These are phyloP conservation scores for Drosophila quadrilineata DNA, from an alignment of 1,140 invertebrate species.

Conservation along the genomic window DNA sequence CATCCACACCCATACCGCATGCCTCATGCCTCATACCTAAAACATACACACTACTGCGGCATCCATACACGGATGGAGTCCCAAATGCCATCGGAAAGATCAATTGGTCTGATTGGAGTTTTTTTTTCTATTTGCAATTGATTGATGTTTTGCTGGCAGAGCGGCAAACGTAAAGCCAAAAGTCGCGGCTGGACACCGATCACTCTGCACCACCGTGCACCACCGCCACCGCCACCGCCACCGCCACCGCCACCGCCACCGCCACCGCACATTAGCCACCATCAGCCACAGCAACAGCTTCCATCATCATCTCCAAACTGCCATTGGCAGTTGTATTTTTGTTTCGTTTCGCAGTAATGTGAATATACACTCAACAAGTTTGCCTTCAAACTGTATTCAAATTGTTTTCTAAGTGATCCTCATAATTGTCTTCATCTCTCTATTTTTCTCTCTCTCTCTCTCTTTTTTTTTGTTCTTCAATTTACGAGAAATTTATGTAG, in stretches of 20 bases:
- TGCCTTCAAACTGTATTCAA: neutral
- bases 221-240: neutral
- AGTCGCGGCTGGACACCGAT: slow-evolving; percentile 29
- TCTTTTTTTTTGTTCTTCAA: slow-evolving; percentile 7
- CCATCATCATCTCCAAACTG: neutral
- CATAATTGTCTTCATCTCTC: too few species aligned
- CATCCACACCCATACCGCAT: neutral
- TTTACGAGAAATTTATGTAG: too few species aligned
- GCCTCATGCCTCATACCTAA: neutral
- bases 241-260: neutral
- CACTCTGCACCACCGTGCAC: neutral
- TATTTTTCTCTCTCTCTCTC: too few species aligned
- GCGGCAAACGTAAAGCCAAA: slow-evolving; percentile 36
- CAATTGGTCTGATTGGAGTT: slow-evolving; percentile 62
- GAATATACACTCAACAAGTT: neutral
- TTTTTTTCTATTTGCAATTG: slow-evolving; percentile 73
- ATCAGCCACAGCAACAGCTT: slow-evolving; percentile 11
- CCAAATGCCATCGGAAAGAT: slow-evolving; percentile 34
- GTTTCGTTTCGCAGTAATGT: neutral
- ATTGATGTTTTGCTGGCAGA: slow-evolving; percentile 50
- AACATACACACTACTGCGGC: neutral
- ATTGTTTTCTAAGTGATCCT: slow-evolving; percentile 17
- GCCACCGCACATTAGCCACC: slow-evolving; percentile 14
- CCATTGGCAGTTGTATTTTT: neutral
- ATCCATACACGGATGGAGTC: slow-evolving; percentile 2